These are phyloP conservation scores for Perccottus glenii DNA, from an alignment of 2,113 vertebrate genomes.

Conservation along the genomic window DNA sequence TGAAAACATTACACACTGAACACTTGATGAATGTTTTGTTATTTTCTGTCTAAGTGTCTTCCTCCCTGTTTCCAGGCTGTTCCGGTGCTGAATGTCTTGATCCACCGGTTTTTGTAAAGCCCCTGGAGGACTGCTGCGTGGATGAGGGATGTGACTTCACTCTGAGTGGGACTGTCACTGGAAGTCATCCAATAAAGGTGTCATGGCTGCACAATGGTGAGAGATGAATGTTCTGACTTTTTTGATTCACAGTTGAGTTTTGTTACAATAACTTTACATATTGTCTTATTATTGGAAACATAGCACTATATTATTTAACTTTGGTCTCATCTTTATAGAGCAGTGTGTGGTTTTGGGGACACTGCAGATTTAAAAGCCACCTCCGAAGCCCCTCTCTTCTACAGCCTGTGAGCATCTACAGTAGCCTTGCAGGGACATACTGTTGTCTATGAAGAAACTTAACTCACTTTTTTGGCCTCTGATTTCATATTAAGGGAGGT, in stretches of 20 bases:
- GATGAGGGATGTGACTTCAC: constrained; percentile 72
- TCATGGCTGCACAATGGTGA: constrained; percentile 80
- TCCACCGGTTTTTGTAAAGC: constrained; percentile 61
- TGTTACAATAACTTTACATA: no score
- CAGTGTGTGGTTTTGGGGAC: no score
- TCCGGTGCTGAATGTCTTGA: constrained; percentile 19
- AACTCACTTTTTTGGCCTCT: no score
- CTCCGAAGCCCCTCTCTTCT: no score
- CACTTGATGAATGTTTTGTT: background rate
- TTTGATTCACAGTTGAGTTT: background rate
- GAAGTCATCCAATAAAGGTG: constrained; percentile 67
- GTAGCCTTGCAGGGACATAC: no score
- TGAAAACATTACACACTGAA: background rate
- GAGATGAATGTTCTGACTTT: constrained; percentile 30
- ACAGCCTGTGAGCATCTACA: no score
- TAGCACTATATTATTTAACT: no score
- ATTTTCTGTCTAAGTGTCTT: background rate
- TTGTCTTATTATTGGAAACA: no score
- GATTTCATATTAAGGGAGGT: no score
- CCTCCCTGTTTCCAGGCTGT: constrained; percentile 29
- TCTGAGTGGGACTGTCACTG: constrained; percentile 59
- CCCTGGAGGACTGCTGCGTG: constrained; percentile 67
- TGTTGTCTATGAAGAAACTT: no score
- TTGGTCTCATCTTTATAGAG: no score
- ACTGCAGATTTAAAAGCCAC: no score